Evolutionary conservation across 2,797 vertebrate genomes (phyloP), one percentile per base, ranked within the genome.

Genomic region (Vipera latastei): DNA sequence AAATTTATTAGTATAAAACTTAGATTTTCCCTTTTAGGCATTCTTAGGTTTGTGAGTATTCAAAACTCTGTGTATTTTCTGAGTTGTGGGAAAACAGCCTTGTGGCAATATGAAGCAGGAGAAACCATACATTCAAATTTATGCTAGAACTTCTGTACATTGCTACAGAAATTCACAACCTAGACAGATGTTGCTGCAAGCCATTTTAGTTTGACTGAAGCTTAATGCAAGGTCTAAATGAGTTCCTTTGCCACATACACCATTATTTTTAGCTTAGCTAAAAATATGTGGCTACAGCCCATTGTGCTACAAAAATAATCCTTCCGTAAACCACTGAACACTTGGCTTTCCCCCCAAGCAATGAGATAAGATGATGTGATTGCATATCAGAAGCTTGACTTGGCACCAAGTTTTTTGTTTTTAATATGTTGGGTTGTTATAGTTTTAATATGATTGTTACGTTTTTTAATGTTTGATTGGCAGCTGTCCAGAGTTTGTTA

Each of bases 121-220:
- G 90, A 93, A 92, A 51, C 6, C 65, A 44, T 22, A 92, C 11
- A 89, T 93, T 95, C 90, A 94, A 78, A 93, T 14, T 95, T 93
- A 3, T 4, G 5, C 26, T 60, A 65, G 60, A 94, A 95, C 92
- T 51, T 93, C 78, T 83, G 57, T 7, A 51, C 87, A 60, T n/a
- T n/a, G 57, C 95, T 94, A 56, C 78, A 73, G 86, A 96, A 94
- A 95, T 94, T 95, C 86, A 28, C 20, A 22, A 48, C 20, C 4
- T 25, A 48, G 9, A 22, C 20, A 83, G 22, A 83, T 48, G 73
- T 83, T 83, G 73, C 73, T 83, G 73, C 38, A 83, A 83, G 73
- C 20, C 73, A 83, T 48, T 83, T 83, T 11, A 83, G 73, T 22
- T 48, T 83, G 73, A 83, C 4, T 48, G 73, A 83, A 83, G 38